Percentiles rank a stretch among this genome's conserved stretches.
phyloP scores from a whole-genome alignment of 2,797 vertebrate species.

The Hipposideros larvatus region DNA sequence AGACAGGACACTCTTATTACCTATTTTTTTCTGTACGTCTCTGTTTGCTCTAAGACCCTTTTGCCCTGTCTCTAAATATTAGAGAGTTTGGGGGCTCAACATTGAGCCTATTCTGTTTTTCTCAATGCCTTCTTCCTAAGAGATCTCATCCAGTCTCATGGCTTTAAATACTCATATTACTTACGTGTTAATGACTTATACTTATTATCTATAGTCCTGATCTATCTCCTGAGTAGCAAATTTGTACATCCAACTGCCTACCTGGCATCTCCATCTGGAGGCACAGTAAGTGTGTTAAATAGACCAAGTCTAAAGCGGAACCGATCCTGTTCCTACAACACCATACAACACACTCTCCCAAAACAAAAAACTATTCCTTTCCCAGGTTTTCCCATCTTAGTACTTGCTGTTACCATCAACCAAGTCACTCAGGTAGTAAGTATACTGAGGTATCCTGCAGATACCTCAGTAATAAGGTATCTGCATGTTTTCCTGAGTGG shows the following conservation, averaged over 20 bases:
- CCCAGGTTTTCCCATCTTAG: background rate
- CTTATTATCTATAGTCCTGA: background rate
- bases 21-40: background rate
- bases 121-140: conserved; percentile 13
- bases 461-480: too few species aligned
- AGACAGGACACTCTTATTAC: background rate
- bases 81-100: background rate
- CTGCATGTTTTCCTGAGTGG: too few species aligned
- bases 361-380: background rate
- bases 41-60: background rate
- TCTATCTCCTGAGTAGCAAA: background rate
- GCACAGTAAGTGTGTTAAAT: background rate
- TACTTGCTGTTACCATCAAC: background rate
- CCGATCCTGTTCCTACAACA: background rate
- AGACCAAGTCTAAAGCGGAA: background rate
- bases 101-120: background rate
- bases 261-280: background rate
- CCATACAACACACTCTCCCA: background rate
- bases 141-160: background rate
- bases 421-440: background rate
- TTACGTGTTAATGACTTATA: background rate
- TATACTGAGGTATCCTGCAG: too few species aligned
- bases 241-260: background rate
- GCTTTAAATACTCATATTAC: background rate
- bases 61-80: background rate